Base-by-base conservation (phyloP, 2,888 invertebrate genomes). In the Epinotia ramella region DNA sequence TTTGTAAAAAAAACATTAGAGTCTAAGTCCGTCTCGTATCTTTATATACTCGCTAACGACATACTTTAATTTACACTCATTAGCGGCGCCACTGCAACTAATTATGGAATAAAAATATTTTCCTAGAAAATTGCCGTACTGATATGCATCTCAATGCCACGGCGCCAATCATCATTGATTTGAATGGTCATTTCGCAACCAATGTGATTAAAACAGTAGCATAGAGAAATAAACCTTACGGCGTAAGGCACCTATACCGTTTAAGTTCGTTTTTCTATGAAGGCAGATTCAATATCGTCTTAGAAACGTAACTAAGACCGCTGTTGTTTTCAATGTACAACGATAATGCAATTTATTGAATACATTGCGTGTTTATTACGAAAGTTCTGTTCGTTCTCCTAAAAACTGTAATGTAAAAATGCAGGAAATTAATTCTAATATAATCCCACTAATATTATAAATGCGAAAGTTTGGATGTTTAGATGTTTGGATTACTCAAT, bases 91-190 rank as follows among this genome's bases (percentile, higher is more conserved):
- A 40, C 13, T 13, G 28, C 60, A 59, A 44, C 12, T n/a, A 13
- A 16, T 53, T 16, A 33, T n/a, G 12, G n/a, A 62, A 53, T 53
- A 53, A 49, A 70, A 59, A 18, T 1, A 63, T 20, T 40, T 70
- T 63, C 62, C 53, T 0, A 71, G 70, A 53, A 71, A 53, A 63
- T 33, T 62, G 44, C 18, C 6, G 4, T 11, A 13, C n/a, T 44
- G 59, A 60, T 60, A 60, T 40, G 59, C 57, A 68, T 69, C 59
- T 46, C 60, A 69, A 59, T 69, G 16, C 40, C 59, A 13, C 69
- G n/a, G 69, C 46, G 60, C 24, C 44, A 59, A 69, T 69, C 16
- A 46, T 24, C 44, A 18, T 33, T 62, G 33, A 62, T 62, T 3
- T n/a, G 33, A 33, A 33, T 62, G n/a, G 62, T n/a, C 60, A 33